These are phyloP conservation scores for Drosophila kuntzei DNA, from an alignment of 2,888 invertebrate species.

Conservation along the genomic window DNA sequence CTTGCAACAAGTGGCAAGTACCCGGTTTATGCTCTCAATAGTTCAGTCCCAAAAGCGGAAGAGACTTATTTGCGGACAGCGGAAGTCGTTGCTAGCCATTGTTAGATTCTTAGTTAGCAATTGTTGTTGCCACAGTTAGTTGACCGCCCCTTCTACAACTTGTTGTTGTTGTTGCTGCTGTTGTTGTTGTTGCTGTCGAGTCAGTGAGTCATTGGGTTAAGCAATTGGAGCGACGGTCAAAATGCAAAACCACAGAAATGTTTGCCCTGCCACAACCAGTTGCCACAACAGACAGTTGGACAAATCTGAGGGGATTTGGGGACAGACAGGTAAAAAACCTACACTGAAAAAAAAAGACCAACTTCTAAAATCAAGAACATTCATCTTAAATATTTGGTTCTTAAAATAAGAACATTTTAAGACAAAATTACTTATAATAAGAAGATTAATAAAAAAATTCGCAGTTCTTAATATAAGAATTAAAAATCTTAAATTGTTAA, in stretches of 20 bases:
- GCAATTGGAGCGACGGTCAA: slow-evolving; percentile 20
- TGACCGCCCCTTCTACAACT: too few species aligned
- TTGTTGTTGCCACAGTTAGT: slow-evolving; percentile 30
- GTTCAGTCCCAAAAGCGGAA: slow-evolving; percentile 47
- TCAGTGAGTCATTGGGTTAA: slow-evolving; percentile 57
- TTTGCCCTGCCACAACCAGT: slow-evolving; percentile 15
- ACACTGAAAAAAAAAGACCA: too few species aligned
- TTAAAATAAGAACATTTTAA: too few species aligned
- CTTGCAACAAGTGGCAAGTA: slow-evolving; percentile 33
- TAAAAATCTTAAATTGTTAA: too few species aligned
- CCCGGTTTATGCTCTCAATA: slow-evolving; percentile 5
- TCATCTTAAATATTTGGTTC: too few species aligned
- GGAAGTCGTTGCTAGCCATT: slow-evolving; percentile 46
- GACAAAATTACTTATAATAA: too few species aligned
- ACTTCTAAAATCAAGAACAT: too few species aligned
- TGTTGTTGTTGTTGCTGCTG: too few species aligned
- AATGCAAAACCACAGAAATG: slow-evolving; percentile 31
- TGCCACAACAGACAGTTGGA: neutral
- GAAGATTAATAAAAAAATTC: too few species aligned
- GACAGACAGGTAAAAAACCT: slow-evolving; percentile 6
- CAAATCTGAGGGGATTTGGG: neutral
- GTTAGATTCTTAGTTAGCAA: slow-evolving; percentile 24
- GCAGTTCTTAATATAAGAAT: too few species aligned
- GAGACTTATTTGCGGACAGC: slow-evolving; percentile 67
- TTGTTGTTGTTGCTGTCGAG: slow-evolving; percentile 4